phyloP scores from a whole-genome alignment of 2,797 vertebrate genomes.

The Myotis vivesi region DNA sequence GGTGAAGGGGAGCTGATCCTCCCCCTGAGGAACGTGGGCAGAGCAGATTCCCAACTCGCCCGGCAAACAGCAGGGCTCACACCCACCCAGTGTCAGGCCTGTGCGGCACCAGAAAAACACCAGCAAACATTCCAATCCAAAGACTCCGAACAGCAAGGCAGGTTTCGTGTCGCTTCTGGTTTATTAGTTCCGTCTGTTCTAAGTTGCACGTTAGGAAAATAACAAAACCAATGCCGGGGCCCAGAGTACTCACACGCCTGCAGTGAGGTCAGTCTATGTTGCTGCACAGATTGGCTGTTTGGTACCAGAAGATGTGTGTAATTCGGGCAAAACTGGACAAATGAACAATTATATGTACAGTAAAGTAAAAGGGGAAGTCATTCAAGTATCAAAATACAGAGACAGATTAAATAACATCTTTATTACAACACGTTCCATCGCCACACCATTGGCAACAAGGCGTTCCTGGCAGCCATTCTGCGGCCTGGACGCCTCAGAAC shows the following conservation, averaged over 20 bases:
- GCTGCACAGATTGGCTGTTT: conserved; percentile 85
- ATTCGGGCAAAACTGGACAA: conserved; percentile 87
- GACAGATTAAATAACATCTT: conserved; percentile 93
- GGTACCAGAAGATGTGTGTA: conserved; percentile 92
- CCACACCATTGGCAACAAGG: conserved; percentile 87
- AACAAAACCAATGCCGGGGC: conserved; percentile 96
- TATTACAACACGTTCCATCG: conserved; percentile 88
- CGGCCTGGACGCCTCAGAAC: conserved; percentile 64
- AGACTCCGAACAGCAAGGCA: conserved; percentile 23
- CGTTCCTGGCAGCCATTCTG: conserved; percentile 85
- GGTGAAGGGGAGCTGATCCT: accelerated
- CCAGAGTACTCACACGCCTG: conserved; percentile 92
- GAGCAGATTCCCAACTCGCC: not conserved
- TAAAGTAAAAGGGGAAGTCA: conserved; percentile 90
- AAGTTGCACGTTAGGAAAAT: conserved; percentile 95
- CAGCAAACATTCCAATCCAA: not conserved
- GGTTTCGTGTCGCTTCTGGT: conserved; percentile 79
- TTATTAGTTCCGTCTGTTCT: conserved; percentile 90
- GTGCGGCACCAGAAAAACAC: accelerated
- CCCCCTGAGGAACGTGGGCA: not conserved
- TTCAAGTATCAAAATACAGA: conserved; percentile 99
- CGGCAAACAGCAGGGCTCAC: not conserved
- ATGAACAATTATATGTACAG: conserved; percentile 90
- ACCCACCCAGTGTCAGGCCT: not conserved
- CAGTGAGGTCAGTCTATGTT: conserved; percentile 92